A percentile compares a stretch with the other conserved stretches of the same genome.
These are phyloP conservation scores for Pheosia tremula DNA, from an alignment of 2,888 invertebrate species.

Conservation along the genomic window DNA sequence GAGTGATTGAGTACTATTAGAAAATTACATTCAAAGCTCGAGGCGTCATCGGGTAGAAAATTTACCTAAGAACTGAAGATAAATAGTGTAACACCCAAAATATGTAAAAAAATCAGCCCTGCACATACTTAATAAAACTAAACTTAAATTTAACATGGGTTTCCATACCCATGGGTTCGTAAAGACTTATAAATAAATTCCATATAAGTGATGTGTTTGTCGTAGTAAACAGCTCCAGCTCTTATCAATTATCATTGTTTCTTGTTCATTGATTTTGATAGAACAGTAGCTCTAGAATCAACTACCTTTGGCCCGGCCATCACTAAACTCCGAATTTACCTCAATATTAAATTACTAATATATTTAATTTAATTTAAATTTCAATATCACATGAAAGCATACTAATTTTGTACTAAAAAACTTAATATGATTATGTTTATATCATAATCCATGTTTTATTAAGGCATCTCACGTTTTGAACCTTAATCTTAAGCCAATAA, in stretches of 20 bases:
- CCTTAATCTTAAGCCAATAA: conserved; percentile 83
- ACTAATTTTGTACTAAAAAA: conserved; percentile 28
- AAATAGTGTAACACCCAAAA: background rate
- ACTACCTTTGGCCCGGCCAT: no score
- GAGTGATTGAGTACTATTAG: no score
- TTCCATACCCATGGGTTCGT: background rate
- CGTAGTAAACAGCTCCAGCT: no score
- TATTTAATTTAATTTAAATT: background rate
- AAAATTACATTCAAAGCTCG: background rate
- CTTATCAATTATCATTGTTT: no score
- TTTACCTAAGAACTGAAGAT: background rate
- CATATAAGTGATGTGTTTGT: no score
- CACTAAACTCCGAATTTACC: background rate
- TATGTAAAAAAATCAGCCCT: background rate
- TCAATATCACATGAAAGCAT: conserved; percentile 24
- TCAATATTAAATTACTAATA: background rate
- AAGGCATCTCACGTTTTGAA: conserved; percentile 69
- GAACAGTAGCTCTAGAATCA: no score
- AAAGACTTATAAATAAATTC: no score
- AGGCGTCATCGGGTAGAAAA: background rate
- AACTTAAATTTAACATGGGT: background rate
- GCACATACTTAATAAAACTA: background rate
- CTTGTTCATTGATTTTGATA: no score
- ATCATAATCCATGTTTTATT: conserved; percentile 2
- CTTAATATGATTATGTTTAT: conserved; percentile 1